Conservation (phyloP, 2,113 vertebrate genomes). For the Erythrolamprus reginae region DNA sequence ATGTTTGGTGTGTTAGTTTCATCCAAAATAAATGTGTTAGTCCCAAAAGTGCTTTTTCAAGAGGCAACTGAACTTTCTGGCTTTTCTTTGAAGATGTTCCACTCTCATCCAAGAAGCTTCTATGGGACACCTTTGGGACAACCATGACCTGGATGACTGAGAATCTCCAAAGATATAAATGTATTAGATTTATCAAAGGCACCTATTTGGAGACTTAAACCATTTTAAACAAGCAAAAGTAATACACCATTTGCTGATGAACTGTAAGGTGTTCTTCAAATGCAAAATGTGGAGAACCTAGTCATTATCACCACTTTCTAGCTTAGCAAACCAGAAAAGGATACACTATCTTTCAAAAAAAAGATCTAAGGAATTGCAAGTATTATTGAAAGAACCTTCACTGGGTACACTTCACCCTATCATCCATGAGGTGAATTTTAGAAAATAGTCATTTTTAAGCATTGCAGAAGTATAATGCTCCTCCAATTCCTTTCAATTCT, state of each 20-base stretch:
- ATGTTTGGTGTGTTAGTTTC: background rate
- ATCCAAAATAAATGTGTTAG: background rate
- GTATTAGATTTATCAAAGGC: background rate
- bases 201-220: background rate
- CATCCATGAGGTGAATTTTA: background rate
- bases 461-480: background rate
- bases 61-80: no score
- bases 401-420: background rate
- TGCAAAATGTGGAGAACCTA: background rate
- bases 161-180: background rate
- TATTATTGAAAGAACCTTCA: background rate
- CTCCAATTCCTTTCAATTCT: background rate
- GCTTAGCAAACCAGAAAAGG: background rate
- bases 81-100: no score
- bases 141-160: no score
- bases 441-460: background rate
- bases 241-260: background rate
- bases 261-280: background rate
- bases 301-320: background rate
- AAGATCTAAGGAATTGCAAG: background rate
- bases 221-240: background rate
- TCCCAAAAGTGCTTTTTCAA: no score
- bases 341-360: background rate
- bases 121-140: no score
- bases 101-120: no score